phyloP scores from a whole-genome alignment of 2,113 vertebrate genomes.

The Cebidichthys violaceus region DNA sequence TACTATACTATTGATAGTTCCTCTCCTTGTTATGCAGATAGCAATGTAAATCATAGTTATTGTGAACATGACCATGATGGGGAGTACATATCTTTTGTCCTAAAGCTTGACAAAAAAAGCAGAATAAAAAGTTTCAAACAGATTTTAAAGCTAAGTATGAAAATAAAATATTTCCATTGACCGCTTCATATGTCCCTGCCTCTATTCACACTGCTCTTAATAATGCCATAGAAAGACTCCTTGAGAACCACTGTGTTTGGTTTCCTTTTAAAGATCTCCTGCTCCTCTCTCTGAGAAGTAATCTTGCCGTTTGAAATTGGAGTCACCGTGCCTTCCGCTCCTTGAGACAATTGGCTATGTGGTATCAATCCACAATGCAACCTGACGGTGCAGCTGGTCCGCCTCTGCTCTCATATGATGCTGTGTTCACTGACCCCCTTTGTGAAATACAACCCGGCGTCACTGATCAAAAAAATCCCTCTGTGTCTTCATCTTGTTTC shows the following conservation, averaged over 20 bases:
- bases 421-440: slow-evolving; percentile 40
- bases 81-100: neutral
- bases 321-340: slow-evolving; percentile 21
- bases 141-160: neutral
- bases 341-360: slow-evolving; percentile 28
- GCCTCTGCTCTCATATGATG: slow-evolving; percentile 8
- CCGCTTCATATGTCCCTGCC: neutral
- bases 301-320: slow-evolving; percentile 54
- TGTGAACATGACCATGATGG: neutral
- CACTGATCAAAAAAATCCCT: neutral
- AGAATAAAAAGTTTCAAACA: neutral
- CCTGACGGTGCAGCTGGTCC: slow-evolving; percentile 8
- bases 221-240: neutral
- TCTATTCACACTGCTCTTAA: neutral
- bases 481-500: neutral
- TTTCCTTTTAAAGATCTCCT: neutral
- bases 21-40: neutral
- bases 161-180: neutral
- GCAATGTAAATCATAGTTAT: neutral
- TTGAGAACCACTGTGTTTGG: slow-evolving; percentile 2
- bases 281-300: slow-evolving; percentile 28
- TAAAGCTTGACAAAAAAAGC: neutral
- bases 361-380: slow-evolving; percentile 28
- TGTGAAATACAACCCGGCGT: slow-evolving; percentile 22
- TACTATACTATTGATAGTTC: too few species aligned